Evolutionary conservation across 2,888 invertebrate genomes (phyloP).

Genomic region (Melitaea athalia): DNA sequence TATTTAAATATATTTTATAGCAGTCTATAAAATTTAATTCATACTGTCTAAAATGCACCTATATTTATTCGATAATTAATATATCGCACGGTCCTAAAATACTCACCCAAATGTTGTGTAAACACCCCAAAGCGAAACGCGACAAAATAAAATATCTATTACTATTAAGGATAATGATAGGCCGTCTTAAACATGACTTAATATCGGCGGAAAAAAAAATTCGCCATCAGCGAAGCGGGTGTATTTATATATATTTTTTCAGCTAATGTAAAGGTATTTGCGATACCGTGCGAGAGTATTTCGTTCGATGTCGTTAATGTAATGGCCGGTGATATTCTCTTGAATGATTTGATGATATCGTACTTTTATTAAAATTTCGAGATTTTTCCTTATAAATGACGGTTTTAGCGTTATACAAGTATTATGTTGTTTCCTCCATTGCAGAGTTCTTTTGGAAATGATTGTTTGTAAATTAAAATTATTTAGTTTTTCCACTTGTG

Average conservation of each 20-base stretch:
- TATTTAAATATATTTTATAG: no score
- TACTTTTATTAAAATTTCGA: constrained; percentile 27
- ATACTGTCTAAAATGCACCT: no score
- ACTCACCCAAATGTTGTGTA: constrained; percentile 63
- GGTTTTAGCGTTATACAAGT: not conserved
- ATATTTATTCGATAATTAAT: not conserved
- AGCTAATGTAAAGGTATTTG: constrained; percentile 48
- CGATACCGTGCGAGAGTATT: constrained; percentile 44
- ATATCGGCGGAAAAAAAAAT: constrained; percentile 81
- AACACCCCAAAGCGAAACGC: constrained; percentile 74
- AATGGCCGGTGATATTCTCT: constrained; percentile 46
- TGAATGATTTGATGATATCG: constrained; percentile 54
- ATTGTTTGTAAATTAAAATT: no score
- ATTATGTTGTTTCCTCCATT: not conserved
- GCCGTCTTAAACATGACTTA: constrained; percentile 82
- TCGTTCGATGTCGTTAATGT: constrained; percentile 36
- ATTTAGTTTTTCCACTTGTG: no score
- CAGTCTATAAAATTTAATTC: no score
- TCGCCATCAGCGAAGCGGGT: constrained; percentile 66
- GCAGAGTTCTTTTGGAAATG: no score
- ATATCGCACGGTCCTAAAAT: constrained; percentile 42
- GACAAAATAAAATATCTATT: constrained; percentile 83
- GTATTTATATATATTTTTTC: constrained; percentile 45
- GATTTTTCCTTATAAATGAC: constrained; percentile 17
- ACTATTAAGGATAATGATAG: constrained; percentile 82